phyloP scores from a whole-genome alignment of 2,113 vertebrate species.

The Oceanodroma tethys region DNA sequence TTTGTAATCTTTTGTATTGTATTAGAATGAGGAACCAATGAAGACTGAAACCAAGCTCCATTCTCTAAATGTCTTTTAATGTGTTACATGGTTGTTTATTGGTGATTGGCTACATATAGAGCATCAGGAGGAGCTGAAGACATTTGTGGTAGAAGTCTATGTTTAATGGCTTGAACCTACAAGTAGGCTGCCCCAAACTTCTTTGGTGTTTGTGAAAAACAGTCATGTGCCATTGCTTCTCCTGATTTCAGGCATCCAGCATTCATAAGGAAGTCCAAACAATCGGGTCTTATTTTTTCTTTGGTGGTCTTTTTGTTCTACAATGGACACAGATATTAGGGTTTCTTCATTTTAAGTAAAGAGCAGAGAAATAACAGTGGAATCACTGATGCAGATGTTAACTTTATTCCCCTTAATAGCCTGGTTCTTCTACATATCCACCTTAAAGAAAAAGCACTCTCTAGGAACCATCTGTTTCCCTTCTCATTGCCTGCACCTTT shows the following conservation, averaged over 20 bases:
- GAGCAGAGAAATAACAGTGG: background rate
- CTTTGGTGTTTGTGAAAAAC: background rate
- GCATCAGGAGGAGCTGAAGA: background rate
- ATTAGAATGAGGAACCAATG: background rate
- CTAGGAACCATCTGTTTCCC: background rate
- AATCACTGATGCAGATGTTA: background rate
- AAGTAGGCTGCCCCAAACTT: background rate
- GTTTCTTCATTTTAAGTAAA: background rate
- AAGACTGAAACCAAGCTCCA: background rate
- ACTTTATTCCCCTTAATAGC: background rate
- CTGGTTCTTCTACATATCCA: background rate
- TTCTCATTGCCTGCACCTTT: background rate
- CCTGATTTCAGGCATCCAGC: background rate
- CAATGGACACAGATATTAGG: background rate
- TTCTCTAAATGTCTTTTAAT: background rate
- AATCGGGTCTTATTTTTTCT: background rate
- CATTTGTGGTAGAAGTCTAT: background rate
- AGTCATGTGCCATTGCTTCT: background rate
- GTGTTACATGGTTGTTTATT: background rate
- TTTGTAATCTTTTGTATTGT: background rate
- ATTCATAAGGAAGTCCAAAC: background rate
- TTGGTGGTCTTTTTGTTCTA: background rate
- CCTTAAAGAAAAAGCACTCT: background rate
- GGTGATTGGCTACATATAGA: background rate
- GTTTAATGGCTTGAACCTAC: background rate